phyloP scores from a whole-genome alignment of 2,888 invertebrate genomes.

The Oithona nana region DNA sequence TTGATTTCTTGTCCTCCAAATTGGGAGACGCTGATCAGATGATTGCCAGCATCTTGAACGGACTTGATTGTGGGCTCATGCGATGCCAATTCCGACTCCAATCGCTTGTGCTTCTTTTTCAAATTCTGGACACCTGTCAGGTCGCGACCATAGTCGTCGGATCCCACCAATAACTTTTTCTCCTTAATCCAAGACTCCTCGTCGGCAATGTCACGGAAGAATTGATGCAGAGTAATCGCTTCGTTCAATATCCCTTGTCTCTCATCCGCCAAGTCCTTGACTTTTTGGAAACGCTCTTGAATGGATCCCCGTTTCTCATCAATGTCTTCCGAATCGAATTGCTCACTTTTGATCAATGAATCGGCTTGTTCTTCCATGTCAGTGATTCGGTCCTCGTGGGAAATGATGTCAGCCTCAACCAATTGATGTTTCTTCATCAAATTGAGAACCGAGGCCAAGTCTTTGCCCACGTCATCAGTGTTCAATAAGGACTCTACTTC shows the following conservation, averaged over 20 bases:
- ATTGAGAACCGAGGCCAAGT: conserved; percentile 93
- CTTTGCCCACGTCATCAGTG: conserved; percentile 92
- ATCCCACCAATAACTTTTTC: conserved; percentile 88
- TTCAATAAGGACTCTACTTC: conserved; percentile 90
- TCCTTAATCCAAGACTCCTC: conserved; percentile 99
- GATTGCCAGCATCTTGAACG: conserved; percentile 46
- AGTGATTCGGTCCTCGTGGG: conserved; percentile 82
- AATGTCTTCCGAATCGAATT: conserved; percentile 91
- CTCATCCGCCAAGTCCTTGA: conserved; percentile 74
- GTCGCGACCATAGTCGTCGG: conserved; percentile 95
- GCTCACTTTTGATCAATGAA: conserved; percentile 81
- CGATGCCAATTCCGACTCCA: conserved; percentile 92
- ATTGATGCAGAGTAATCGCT: conserved; percentile 93
- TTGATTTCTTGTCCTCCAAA: conserved; percentile 58
- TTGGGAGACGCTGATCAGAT: conserved; percentile 82
- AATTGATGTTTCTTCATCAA: conserved; percentile 95
- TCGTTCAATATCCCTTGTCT: conserved; percentile 80
- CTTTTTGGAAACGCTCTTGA: conserved; percentile 74
- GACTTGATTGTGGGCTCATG: conserved; percentile 95
- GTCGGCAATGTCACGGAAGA: conserved; percentile 97
- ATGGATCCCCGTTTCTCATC: conserved; percentile 76
- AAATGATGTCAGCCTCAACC: conserved; percentile 91
- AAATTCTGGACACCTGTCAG: conserved; percentile 94
- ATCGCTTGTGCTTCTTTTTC: conserved; percentile 92
- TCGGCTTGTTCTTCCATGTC: conserved; percentile 55